Percentiles rank a stretch among this genome's conserved stretches.
Evolutionary conservation across 2,797 vertebrate genomes (phyloP).

Genomic region (Semaprochilodus insignis): DNA sequence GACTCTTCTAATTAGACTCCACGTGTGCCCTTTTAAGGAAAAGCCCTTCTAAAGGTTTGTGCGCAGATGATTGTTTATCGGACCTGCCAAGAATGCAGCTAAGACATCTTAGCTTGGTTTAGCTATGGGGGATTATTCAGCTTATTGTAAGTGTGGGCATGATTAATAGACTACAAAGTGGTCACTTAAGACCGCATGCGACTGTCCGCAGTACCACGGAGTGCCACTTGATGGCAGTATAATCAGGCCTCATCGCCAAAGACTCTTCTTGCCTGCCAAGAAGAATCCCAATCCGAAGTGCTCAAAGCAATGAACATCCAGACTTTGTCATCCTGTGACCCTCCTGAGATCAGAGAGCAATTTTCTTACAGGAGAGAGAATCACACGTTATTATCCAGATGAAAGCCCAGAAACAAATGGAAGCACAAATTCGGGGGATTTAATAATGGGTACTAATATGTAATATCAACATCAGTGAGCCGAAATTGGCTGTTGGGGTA

Average conservation of each 20-base stretch:
- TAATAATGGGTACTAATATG: background rate
- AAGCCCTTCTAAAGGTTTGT: constrained; percentile 25
- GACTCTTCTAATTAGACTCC: constrained; percentile 48
- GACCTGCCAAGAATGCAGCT: background rate
- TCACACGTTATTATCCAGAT: background rate
- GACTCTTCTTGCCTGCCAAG: background rate
- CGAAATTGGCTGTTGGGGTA: background rate
- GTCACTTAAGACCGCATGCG: background rate
- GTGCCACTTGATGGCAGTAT: constrained; percentile 60
- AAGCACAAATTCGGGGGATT: background rate
- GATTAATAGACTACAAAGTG: constrained; percentile 23
- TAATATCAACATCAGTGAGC: background rate
- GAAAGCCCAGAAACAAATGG: background rate
- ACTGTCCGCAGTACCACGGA: background rate
- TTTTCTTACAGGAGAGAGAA: background rate
- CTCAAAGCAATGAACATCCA: constrained; percentile 37
- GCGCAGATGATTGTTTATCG: background rate
- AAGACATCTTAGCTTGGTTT: background rate
- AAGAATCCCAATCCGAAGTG: constrained; percentile 28
- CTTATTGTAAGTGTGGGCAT: background rate
- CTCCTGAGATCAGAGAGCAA: constrained; percentile 6
- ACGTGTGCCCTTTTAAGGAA: constrained; percentile 34
- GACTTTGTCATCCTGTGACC: background rate
- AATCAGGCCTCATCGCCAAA: constrained; percentile 26
- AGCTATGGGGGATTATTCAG: background rate